Evolutionary conservation across 2,113 vertebrate genomes (phyloP), one percentile per base, ranked within the genome.

Genomic region (Odontophorus gujanensis): DNA sequence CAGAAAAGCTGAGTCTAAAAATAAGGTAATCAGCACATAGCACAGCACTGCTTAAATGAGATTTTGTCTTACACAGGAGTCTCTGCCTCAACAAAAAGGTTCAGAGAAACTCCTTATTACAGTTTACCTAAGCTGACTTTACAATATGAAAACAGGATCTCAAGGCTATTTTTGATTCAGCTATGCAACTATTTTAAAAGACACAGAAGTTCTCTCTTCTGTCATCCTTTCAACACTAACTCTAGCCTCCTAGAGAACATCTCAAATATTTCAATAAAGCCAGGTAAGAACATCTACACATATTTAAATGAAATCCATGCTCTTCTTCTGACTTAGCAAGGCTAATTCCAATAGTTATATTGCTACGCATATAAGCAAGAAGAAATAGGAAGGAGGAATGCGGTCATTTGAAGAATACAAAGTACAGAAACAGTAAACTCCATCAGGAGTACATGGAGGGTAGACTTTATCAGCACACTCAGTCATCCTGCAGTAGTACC

Each of bases 191-290:
- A 62, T 66, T 94, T 96, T 77, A 84, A 48, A 76, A 93, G 68
- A 91, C 45, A 21, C 30, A 72, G 67, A 93, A 89, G 48, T 48
- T 17, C 65, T 78, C 67, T 83, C 88, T 62, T 67, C 30, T 84
- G 11, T 62, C 72, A 77, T 30, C 65, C 51, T 82, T 92, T 65
- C 76, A 91, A 47, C 12, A 53, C 12, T 61, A 82, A 62, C n/a
- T 90, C 66, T 78, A 95, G 95, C 83, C 68, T 96, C 76, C 87
- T 66, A 92, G 82, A 94, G 83, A 62, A 85, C 66, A 86, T 89
- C 93, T 95, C 38, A 89, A 93, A 65, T 58, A 61, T 45, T 68
- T 75, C 19, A 63, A 0, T 73, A 69, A 73, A 92, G 71, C 42
- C 67, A 84, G 21, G 5, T 62, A 87, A 10, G 57, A 81, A 53